A percentile compares a stretch with the other conserved stretches of the same genome.
These are phyloP conservation scores for Pantala flavescens DNA, from an alignment of 1,140 invertebrate genomes.

Conservation along the genomic window DNA sequence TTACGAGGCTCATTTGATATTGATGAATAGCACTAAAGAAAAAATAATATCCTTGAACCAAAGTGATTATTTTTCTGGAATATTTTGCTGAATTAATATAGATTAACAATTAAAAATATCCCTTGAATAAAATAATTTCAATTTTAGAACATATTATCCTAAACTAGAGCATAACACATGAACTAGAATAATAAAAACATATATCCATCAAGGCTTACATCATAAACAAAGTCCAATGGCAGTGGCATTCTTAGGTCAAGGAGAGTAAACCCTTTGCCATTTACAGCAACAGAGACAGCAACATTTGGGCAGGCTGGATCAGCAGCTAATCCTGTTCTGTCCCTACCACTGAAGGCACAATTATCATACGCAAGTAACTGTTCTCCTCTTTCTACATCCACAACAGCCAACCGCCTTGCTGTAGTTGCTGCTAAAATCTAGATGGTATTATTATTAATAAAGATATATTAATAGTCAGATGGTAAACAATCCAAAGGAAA, in stretches of 20 bases:
- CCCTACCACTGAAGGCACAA: slow-evolving; percentile 38
- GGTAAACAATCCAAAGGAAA: too few relatives aligned
- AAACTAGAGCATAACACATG: background rate
- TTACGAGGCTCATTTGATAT: too few relatives aligned
- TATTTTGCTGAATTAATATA: too few relatives aligned
- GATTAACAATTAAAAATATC: too few relatives aligned
- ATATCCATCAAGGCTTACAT: slow-evolving; percentile 30
- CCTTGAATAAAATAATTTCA: too few relatives aligned
- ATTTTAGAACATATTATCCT: too few relatives aligned
- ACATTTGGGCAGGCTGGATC: slow-evolving; percentile 40
- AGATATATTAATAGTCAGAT: slow-evolving; percentile 11
- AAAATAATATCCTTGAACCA: too few relatives aligned
- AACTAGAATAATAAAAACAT: too few relatives aligned
- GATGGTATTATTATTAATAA: too few relatives aligned
- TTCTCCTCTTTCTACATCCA: slow-evolving; percentile 40
- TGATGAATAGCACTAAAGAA: too few relatives aligned
- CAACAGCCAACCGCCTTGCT: slow-evolving; percentile 36
- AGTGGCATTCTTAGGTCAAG: slow-evolving; percentile 42
- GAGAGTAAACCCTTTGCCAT: slow-evolving; percentile 41
- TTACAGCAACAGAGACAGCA: slow-evolving; percentile 38
- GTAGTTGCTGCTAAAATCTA: slow-evolving; percentile 41
- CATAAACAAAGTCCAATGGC: slow-evolving; percentile 41
- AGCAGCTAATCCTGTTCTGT: slow-evolving; percentile 39
- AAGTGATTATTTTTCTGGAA: too few relatives aligned
- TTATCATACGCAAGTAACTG: slow-evolving; percentile 41